A percentile compares a stretch with the other conserved stretches of the same genome.
phyloP scores from a whole-genome alignment of 2,797 vertebrate genomes.

The Chiloscyllium punctatum region DNA sequence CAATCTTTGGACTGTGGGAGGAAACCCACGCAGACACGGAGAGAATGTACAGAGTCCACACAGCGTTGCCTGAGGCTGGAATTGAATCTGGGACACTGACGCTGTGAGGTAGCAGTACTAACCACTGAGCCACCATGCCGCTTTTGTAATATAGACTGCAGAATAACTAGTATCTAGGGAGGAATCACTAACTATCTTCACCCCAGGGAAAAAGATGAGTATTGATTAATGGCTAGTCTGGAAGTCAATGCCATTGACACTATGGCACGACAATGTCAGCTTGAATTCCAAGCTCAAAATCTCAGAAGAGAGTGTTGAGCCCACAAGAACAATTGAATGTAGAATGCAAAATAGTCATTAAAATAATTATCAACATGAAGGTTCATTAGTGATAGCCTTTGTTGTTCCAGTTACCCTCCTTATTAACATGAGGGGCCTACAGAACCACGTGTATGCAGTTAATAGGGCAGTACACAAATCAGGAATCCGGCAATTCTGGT shows the following conservation, averaged over 20 bases:
- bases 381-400: no score
- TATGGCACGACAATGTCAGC: not conserved
- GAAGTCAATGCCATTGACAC: not conserved
- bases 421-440: no score
- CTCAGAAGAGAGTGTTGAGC: constrained; percentile 39
- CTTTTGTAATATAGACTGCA: no score
- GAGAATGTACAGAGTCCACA: no score
- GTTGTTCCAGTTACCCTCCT: no score
- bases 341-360: not conserved
- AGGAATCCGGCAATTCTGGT: not conserved
- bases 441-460: not conserved
- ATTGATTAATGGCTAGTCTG: not conserved
- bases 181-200: not conserved
- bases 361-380: not conserved
- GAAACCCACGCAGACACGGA: no score
- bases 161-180: not conserved
- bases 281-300: not conserved
- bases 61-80: no score
- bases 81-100: no score
- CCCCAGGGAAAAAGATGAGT: not conserved
- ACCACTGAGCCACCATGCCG: no score
- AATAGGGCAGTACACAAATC: not conserved
- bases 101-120: no score
- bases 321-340: not conserved
- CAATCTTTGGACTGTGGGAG: no score